Base-by-base conservation (phyloP, 1,140 invertebrate species). In the Brachystomella parvula region DNA sequence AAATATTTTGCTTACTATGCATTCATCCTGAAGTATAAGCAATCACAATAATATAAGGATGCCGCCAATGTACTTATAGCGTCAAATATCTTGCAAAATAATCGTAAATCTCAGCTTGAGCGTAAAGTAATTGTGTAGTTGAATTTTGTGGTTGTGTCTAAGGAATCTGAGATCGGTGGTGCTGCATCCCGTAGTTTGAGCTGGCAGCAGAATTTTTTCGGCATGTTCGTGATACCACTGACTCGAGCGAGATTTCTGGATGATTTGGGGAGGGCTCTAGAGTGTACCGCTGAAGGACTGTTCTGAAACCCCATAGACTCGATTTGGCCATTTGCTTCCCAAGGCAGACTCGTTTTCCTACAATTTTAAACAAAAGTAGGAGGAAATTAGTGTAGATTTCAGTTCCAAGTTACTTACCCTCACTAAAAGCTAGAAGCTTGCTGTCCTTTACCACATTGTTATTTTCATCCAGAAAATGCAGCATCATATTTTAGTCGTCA, bases 341-440 rank as follows among this genome's bases (percentile, higher is more conserved):
- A 3, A 63, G 26, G 24, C 61, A 63, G 3, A 47, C 12, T 6
- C 61, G 61, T 29, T 62, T 62, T 39, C 60, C 60, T 62, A 26
- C 6, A 60, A 30, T 19, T 12, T n/a, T n/a, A 44, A 44, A n/a
- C n/a, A 44, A 44, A 44, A 44, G 9, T 6, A 39, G 35, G 19
- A 39, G 6, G 19, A 9, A 6, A 39, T 39, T 19, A 39, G 6
- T 39, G 19, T 19, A 39, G 19, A 39, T 6, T 39, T 9, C 35
- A 39, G 6, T 39, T 39, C 35, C 35, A 39, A 9, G 6, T 19
- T 19, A 9, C 19, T 53, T 76, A 76, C 88, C 88, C 21, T 86
- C 78, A 47, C 89, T 87, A 72, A 92, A 93, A 0, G 89, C 89
- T 71, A 89, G 80, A 74, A 86, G 89, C 29, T 47, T 79, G 24